Evolutionary conservation across 2,113 vertebrate species (phyloP), one percentile per base, ranked within the genome.

Genomic region (Dinomys branickii): DNA sequence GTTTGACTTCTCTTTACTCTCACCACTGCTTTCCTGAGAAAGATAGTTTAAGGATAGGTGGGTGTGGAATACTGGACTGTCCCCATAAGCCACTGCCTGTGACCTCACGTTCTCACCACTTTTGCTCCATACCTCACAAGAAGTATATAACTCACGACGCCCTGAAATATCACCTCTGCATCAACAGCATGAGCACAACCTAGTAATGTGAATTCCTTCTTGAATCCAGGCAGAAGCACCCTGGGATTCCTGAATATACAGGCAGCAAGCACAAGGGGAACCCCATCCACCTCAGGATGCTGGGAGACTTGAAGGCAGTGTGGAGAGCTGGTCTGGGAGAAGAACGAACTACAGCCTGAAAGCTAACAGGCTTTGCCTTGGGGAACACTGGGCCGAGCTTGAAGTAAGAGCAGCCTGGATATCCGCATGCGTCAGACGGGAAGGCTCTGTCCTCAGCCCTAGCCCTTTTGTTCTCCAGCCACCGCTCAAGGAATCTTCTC

Each of bases 11-110:
- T 86, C 5, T 86, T 26, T 65, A 41, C 63, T 85, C 16, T 73
- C 63, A 78, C 59, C n/a, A 75, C 28, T 91, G 38, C 63, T 84
- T 91, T 78, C 89, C 81, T 90, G 83, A 67, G 59, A 93, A 78
- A 30, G n/a, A 80, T 35, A 22, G 38, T 89, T 91, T 67, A 80
- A 86, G 80, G 41, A 65, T 14, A 59, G 69, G 4, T 10, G 7
- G 50, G 13, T 85, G 59, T 59, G 38, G 54, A 85, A 81, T 78
- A 69, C 10, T 33, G 20, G 47, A 94, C 81, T 30, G 7, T 22
- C 59, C 84, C 78, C 65, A 16, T 38, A 78, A 61, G 67, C 63
- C 20, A 89, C 86, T 20, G 7, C 85, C 54, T 13, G 69, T 81
- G 88, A 85, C 26, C 65, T 50, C 38, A 41, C 3, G 61, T 38